Evolutionary conservation across 2,888 invertebrate species (phyloP).

Genomic region (Ophioninae sp.): DNA sequence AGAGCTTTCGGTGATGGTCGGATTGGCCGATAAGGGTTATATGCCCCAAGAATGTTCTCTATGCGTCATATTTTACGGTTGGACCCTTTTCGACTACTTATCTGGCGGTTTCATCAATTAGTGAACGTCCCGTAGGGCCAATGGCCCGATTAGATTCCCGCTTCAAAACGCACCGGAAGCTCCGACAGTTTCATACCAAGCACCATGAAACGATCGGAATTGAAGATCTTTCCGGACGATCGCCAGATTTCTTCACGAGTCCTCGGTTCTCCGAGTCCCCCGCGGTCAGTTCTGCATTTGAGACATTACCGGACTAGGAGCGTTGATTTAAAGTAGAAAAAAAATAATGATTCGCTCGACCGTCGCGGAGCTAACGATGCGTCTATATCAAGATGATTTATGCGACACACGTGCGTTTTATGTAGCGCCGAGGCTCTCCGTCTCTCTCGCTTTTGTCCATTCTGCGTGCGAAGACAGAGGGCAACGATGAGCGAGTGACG

Average conservation of each 20-base stretch:
- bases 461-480: slow-evolving; percentile 27
- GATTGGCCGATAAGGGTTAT: slow-evolving; percentile 49
- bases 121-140: slow-evolving; percentile 68
- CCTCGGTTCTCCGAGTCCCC: slow-evolving; percentile 13
- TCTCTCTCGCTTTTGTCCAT: slow-evolving; percentile 45
- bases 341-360: slow-evolving; percentile 58
- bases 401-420: slow-evolving; percentile 70
- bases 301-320: slow-evolving; percentile 15
- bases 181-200: neutral
- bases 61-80: slow-evolving; percentile 62
- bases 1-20: slow-evolving; percentile 46
- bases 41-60: slow-evolving; percentile 62
- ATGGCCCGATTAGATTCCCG: slow-evolving; percentile 56
- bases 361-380: slow-evolving; percentile 69
- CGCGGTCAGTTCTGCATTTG: slow-evolving; percentile 13
- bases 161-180: slow-evolving; percentile 27
- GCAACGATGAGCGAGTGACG: slow-evolving; percentile 40
- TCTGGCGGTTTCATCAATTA: slow-evolving; percentile 71
- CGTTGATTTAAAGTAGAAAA: slow-evolving; percentile 39
- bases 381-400: slow-evolving; percentile 73
- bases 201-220: slow-evolving; percentile 38
- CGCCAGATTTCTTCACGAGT: slow-evolving; percentile 52
- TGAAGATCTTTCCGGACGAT: slow-evolving; percentile 58
- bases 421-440: slow-evolving; percentile 53
- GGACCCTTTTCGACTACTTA: slow-evolving; percentile 59